A percentile compares a stretch with the other conserved stretches of the same genome.
phyloP scores from a whole-genome alignment of 2,888 invertebrate species.

The Ceriagrion tenellum region DNA sequence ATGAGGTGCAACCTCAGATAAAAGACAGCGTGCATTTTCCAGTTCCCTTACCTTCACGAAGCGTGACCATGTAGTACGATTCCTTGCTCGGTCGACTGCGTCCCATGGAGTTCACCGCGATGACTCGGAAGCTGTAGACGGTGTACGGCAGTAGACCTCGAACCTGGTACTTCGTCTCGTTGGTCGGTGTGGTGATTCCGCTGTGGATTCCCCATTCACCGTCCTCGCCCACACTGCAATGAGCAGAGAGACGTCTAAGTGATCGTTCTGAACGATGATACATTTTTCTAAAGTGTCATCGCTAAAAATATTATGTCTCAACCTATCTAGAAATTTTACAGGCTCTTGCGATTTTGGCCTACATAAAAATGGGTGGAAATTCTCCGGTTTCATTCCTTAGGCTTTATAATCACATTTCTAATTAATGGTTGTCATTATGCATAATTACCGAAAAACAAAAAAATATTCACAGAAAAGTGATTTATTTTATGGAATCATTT shows the following conservation, averaged over 20 bases:
- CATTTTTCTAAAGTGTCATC: no score
- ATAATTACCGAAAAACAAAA: no score
- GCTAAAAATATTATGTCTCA: no score
- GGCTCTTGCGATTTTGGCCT: no score
- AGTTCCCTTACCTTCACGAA: constrained; percentile 84
- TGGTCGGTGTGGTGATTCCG: constrained; percentile 83
- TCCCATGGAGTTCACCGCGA: constrained; percentile 86
- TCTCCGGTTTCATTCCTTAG: no score
- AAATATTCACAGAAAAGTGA: no score
- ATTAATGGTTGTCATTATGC: no score
- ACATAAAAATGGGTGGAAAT: no score
- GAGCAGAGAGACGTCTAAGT: not conserved
- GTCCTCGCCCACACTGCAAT: constrained; percentile 84
- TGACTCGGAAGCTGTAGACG: constrained; percentile 87
- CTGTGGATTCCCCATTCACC: constrained; percentile 83
- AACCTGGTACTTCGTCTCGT: constrained; percentile 84
- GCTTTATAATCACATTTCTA: no score
- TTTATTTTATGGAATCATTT: no score
- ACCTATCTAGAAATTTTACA: no score
- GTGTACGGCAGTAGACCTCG: constrained; percentile 85
- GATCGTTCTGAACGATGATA: not conserved
- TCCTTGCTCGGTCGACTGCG: constrained; percentile 84
- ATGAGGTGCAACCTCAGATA: not conserved
- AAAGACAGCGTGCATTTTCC: not conserved
- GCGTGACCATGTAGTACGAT: constrained; percentile 87